Base-by-base conservation (phyloP, 2,797 vertebrate species). In the Hippocampus kuda region DNA sequence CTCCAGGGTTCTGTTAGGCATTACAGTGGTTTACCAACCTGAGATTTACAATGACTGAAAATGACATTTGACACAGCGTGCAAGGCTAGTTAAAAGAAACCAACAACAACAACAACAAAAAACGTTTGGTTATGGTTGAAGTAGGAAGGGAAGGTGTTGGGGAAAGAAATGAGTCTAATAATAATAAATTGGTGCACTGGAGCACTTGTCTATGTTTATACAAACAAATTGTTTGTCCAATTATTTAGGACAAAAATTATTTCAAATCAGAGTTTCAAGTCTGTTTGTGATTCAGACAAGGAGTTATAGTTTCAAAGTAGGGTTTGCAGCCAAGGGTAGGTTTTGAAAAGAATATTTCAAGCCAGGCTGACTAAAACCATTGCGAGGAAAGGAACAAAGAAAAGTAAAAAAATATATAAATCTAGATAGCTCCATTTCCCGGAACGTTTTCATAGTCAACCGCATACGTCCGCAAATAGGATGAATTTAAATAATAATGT, bases 401-500 rank as follows among this genome's bases (percentile, higher is more conserved):
- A 60, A 60, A 16, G 16, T 4, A 61, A 38, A 20, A 34, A 22
- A 38, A 24, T 24, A 18, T 18, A 49, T 49, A 20, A 5, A 46
- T 46, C 10, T 1, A 46, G 2, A 46, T 46, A 12, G 1, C n/a
- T 24, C 2, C 16, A 10, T 38, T 61, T 34, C 1, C 59, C 59
- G 18, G 8, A 61, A 61, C 59, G 20, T 38, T 61, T 38, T 34
- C 59, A 59, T 26, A 61, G 59, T 26, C 56, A 22, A 27, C 26
- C 13, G 56, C 13, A 22, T 63, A 24, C 12, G 56, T 27, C n/a
- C 9, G 22, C 22, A 9, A 65, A 65, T 27, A 65, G 63, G 42
- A 65, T 26, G 24, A 24, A 65, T 65, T 48, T 65, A 46, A 65
- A 65, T 49, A 48, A 65, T 65, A 48, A 65, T 65, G 24, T 4